These are phyloP conservation scores for Chaenocephalus aceratus DNA, from an alignment of 2,113 vertebrate genomes.

Conservation along the genomic window DNA sequence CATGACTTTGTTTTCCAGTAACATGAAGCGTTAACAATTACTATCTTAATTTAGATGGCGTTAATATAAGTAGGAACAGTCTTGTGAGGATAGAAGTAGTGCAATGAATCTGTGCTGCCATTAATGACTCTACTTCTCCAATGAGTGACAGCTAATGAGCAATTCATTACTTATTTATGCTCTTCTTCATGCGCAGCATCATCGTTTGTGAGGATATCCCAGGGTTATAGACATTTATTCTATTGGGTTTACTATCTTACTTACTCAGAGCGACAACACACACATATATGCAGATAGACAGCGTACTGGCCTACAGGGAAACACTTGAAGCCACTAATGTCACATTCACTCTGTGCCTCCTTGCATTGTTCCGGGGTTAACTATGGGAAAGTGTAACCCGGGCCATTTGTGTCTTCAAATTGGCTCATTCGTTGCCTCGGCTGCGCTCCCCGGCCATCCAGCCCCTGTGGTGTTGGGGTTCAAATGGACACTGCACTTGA, in stretches of 20 bases:
- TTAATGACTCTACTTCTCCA: constrained; percentile 52
- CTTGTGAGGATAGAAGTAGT: constrained; percentile 16
- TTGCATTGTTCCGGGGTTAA: constrained; percentile 70
- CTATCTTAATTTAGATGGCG: constrained; percentile 13
- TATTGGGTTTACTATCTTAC: constrained; percentile 44
- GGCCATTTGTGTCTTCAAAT: constrained; percentile 74
- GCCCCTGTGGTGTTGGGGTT: constrained; percentile 48
- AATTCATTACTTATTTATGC: constrained; percentile 58
- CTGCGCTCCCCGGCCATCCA: constrained; percentile 38
- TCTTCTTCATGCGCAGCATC: constrained; percentile 12
- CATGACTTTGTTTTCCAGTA: neutral
- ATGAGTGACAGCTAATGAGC: constrained; percentile 63
- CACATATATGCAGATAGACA: constrained; percentile 40
- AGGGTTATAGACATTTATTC: constrained; percentile 55
- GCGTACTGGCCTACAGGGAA: constrained; percentile 62
- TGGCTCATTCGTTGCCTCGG: constrained; percentile 67
- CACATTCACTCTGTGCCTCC: constrained; percentile 61
- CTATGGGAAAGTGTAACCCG: constrained; percentile 64
- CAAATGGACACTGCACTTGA: constrained; percentile 50
- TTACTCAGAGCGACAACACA: constrained; percentile 41
- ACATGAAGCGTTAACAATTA: constrained; percentile 20
- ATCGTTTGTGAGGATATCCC: constrained; percentile 42
- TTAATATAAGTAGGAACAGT: constrained; percentile 20
- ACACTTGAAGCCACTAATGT: constrained; percentile 69
- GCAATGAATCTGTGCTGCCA: constrained; percentile 47